phyloP scores from a whole-genome alignment of 92 coral and sea anemone genomes.

The Zoanthus sansibaricus region DNA sequence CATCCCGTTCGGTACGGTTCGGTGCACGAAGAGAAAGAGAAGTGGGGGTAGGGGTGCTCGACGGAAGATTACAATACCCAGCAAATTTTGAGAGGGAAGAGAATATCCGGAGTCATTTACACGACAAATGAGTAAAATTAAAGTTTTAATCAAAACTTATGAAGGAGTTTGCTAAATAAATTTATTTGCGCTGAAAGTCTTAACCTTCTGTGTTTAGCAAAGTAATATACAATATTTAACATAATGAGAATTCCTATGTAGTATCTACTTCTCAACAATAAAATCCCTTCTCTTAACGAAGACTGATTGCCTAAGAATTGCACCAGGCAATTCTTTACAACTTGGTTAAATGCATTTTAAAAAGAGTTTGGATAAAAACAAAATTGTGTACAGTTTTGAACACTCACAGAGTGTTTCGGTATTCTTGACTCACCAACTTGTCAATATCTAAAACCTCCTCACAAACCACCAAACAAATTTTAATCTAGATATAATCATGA shows the following conservation, averaged over 20 bases:
- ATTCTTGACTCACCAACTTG: not conserved
- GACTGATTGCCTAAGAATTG: constrained; percentile 22
- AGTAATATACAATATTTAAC: not conserved
- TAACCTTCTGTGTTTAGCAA: not conserved
- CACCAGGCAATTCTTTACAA: constrained; percentile 39
- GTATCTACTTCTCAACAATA: not conserved
- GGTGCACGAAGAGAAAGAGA: no score
- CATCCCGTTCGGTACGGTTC: no score
- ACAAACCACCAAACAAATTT: constrained; percentile 21
- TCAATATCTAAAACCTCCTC: not conserved
- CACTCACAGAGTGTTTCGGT: constrained; percentile 40
- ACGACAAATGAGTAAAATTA: no score
- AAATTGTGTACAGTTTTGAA: not conserved
- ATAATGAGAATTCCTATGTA: not conserved
- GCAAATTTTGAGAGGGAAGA: no score
- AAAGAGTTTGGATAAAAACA: not conserved
- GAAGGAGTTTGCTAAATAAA: not conserved
- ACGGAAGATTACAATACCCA: no score
- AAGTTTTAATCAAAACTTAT: no score
- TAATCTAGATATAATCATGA: not conserved
- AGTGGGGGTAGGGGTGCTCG: no score
- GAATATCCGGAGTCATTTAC: no score
- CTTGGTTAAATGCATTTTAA: not conserved
- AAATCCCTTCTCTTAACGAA: constrained; percentile 1
- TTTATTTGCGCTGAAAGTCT: not conserved